Conservation (phyloP, 2,888 invertebrate genomes). For the Cryptus viduatorius region DNA sequence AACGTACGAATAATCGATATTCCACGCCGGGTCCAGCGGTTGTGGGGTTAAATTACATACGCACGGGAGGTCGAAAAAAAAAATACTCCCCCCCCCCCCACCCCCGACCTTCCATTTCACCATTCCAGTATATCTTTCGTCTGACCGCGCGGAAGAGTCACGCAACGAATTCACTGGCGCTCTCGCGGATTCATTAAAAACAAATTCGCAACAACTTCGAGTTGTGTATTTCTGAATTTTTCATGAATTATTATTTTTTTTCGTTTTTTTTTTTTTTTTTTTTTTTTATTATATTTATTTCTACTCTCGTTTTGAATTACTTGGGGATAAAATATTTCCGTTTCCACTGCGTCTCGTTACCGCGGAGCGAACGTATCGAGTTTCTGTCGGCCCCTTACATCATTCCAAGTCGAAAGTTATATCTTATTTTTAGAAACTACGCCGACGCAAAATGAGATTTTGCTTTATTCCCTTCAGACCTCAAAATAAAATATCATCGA, state of each 20-base stretch:
- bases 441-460: background rate
- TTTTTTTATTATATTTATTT: background rate
- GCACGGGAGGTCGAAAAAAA: slow-evolving; percentile 4
- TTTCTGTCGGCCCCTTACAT: slow-evolving; percentile 15
- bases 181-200: slow-evolving; percentile 44
- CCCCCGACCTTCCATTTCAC: slow-evolving; percentile 28
- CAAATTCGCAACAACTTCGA: slow-evolving; percentile 28
- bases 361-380: slow-evolving; percentile 21
- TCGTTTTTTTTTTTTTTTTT: slow-evolving; percentile 11
- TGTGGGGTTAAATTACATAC: slow-evolving; percentile 41
- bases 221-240: slow-evolving; percentile 23
- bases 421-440: background rate
- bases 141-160: slow-evolving; percentile 39
- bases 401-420: background rate
- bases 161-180: slow-evolving; percentile 35
- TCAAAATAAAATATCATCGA: background rate
- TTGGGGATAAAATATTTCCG: background rate
- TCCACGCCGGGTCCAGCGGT: background rate
- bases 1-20: slow-evolving; percentile 55
- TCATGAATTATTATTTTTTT: background rate
- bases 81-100: slow-evolving; percentile 14
- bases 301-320: slow-evolving; percentile 8
- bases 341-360: slow-evolving; percentile 10
- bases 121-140: slow-evolving; percentile 42
- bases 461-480: too few species aligned